Base-by-base conservation (phyloP, 2,113 vertebrate species). In the Dasypus novemcinctus region DNA sequence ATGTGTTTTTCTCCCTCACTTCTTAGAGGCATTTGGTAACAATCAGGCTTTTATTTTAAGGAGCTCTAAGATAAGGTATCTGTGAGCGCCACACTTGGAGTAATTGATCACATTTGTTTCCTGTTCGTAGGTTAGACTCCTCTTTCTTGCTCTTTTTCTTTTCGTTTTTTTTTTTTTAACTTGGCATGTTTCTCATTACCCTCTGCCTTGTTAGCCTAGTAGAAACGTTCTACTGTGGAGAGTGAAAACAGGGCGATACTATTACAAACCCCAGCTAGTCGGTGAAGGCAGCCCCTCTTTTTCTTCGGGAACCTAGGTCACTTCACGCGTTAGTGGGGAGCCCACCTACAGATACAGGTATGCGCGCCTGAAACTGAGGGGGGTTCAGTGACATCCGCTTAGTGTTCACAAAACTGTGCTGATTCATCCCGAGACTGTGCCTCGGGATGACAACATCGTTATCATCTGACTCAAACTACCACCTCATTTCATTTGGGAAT, bases 91-190 rank as follows among this genome's bases (percentile, higher is more conserved):
- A 98, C 98, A 98, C 99, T 99, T 98, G 98, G 96, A 98, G 98
- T 99, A 99, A 99, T 99, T 99, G 99, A 99, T 99, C 99, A 98
- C 99, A 99, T 99, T 98, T 98, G 98, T 99, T 99, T 99, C 99
- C 99, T 99, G 99, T 98, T 97, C 0, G 43, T 97, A 98, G 98
- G 98, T 98, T 99, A 71, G 98, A 98, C 98, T 98, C 99, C 98
- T 99, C 98, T 98, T 98, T 98, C 98, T 97, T 97, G 97, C 97
- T 90, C 94, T 96, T 96, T 66, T 93, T 90, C 78, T 98, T 97
- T 98, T 97, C 97, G n/a, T 95, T 97, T 97, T 74, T 96, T 98
- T 96, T 80, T 80, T 95, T 95, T 93, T 38, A 97, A 97, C 97
- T 97, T 98, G 98, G 98, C 98, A 98, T 99, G 98, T 98, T 99